Evolutionary conservation across 2,888 invertebrate species (phyloP).

Genomic region (Clanis bilineata): DNA sequence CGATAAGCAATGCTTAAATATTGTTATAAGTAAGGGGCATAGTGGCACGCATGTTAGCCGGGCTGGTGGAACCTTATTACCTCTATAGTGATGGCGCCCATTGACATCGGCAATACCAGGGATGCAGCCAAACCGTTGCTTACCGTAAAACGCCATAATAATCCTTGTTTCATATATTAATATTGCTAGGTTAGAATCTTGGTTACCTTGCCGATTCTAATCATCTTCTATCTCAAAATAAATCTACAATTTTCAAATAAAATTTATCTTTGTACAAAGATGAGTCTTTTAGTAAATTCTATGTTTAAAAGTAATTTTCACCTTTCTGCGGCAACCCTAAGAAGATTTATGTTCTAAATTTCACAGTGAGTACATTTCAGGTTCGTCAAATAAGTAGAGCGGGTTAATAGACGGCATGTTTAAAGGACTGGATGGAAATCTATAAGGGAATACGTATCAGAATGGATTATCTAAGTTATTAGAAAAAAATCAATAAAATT

Average conservation of each 20-base stretch:
- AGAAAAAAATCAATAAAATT: neutral
- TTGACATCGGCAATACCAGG: too few species aligned
- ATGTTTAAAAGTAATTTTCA: slow-evolving; percentile 7
- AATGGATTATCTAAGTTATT: neutral
- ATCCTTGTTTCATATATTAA: too few species aligned
- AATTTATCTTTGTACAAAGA: neutral
- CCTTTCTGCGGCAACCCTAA: neutral
- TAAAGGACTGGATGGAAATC: neutral
- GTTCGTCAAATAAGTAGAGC: neutral
- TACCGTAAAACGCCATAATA: too few species aligned
- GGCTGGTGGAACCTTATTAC: too few species aligned
- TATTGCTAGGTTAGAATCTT: too few species aligned
- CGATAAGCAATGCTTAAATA: too few species aligned
- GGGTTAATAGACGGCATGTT: neutral
- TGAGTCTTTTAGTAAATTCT: neutral
- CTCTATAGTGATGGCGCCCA: too few species aligned
- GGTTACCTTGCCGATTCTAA: too few species aligned
- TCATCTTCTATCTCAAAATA: neutral
- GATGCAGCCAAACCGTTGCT: too few species aligned
- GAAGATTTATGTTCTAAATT: slow-evolving; percentile 6
- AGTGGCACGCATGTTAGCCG: too few species aligned
- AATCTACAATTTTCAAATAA: neutral
- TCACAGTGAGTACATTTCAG: neutral
- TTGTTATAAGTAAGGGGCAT: too few species aligned
- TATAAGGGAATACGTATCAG: neutral